Evolutionary conservation across 2,797 vertebrate species (phyloP).

Genomic region (Hemitrygon akajei): DNA sequence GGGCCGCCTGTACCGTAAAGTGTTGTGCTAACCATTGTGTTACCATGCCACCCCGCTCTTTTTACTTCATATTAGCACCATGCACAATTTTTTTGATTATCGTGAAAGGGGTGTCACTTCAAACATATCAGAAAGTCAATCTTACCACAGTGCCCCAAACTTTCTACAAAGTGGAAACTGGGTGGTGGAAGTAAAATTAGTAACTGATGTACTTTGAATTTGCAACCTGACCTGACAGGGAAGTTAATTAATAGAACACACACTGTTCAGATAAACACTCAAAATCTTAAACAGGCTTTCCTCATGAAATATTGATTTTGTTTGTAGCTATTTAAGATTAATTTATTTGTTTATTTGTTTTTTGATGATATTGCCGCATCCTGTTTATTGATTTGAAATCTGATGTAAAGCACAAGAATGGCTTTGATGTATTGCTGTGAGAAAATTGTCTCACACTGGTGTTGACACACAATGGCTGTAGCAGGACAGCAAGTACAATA

Average conservation of each 20-base stretch:
- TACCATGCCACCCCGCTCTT: too few species aligned
- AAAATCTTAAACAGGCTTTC: background rate
- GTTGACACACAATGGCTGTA: background rate
- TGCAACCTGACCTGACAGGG: background rate
- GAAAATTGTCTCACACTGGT: background rate
- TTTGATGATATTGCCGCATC: background rate
- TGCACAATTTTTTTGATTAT: too few species aligned
- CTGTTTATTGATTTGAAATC: background rate
- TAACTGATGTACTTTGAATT: background rate
- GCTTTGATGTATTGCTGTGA: background rate
- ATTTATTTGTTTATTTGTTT: background rate
- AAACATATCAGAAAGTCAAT: background rate
- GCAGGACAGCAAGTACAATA: background rate
- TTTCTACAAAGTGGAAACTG: background rate
- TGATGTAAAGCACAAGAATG: background rate
- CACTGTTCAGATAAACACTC: background rate
- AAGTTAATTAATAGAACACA: background rate
- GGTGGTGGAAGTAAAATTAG: background rate
- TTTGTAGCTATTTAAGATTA: background rate
- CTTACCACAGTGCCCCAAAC: background rate
- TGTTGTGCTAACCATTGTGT: too few species aligned
- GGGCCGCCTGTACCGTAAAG: too few species aligned
- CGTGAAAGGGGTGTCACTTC: background rate
- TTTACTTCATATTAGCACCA: too few species aligned
- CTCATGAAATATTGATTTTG: background rate